Evolutionary conservation across 2,113 vertebrate genomes (phyloP).

Genomic region (Bettongia penicillata): DNA sequence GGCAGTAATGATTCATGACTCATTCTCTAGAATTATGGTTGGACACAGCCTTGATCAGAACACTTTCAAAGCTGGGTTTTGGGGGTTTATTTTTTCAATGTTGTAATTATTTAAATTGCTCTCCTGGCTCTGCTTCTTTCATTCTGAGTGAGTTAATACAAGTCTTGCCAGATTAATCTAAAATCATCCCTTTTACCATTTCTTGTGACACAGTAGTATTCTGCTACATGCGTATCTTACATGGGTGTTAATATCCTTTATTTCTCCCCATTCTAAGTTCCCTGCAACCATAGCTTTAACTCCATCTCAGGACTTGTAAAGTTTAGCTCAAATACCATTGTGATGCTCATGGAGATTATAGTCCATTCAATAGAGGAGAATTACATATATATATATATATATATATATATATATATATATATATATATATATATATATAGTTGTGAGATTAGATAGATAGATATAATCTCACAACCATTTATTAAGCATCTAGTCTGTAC

Average conservation of each 20-base stretch:
- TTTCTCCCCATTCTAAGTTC: neutral
- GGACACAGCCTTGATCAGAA: neutral
- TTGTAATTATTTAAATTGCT: neutral
- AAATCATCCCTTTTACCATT: neutral
- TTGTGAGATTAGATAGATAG: too few species aligned
- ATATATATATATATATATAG: too few species aligned
- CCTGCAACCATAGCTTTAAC: neutral
- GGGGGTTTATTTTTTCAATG: neutral
- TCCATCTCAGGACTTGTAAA: neutral
- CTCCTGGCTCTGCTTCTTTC: neutral
- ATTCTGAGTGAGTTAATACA: neutral
- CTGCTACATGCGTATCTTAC: neutral
- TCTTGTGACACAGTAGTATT: neutral
- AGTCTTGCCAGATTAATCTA: neutral
- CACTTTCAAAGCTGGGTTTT: neutral
- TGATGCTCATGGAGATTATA: neutral
- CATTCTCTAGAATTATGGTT: neutral
- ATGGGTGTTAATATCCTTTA: neutral
- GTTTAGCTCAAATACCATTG: neutral
- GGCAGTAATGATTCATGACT: neutral
- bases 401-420: too few species aligned
- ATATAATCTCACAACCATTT: neutral
- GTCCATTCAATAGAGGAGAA: neutral
- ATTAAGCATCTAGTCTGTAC: neutral
- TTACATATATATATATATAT: neutral